phyloP scores from a whole-genome alignment of 1,140 invertebrate genomes.

The Olivierus martensii region DNA sequence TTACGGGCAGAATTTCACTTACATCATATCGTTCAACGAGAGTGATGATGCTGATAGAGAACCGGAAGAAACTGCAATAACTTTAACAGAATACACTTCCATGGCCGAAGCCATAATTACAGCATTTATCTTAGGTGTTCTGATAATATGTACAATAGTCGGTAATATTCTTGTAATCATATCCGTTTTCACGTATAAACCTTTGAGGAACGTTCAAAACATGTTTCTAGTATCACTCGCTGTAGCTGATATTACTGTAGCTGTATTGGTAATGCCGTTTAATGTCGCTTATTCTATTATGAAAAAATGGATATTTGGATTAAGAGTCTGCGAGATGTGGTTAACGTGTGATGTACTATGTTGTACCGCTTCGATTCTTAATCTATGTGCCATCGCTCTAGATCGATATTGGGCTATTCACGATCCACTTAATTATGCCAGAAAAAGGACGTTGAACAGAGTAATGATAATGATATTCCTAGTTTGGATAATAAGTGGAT shows the following conservation, averaged over 20 bases:
- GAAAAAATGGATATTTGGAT: conserved; percentile 77
- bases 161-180: conserved; percentile 92
- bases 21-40: no score
- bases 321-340: conserved; percentile 89
- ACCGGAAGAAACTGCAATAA: no score
- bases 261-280: conserved; percentile 88
- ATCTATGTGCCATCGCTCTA: conserved; percentile 90
- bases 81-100: neutral
- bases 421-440: conserved; percentile 89
- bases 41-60: no score
- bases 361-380: conserved; percentile 92
- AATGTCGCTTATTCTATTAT: conserved; percentile 85
- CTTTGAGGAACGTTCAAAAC: conserved; percentile 92
- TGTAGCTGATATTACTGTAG: conserved; percentile 94
- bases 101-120: conserved; percentile 13
- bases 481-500: conserved; percentile 78
- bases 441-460: conserved; percentile 81
- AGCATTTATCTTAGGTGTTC: conserved; percentile 36
- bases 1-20: no score
- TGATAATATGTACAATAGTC: conserved; percentile 69
- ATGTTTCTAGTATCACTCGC: conserved; percentile 96
- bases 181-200: conserved; percentile 89
- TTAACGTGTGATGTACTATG: conserved; percentile 91
- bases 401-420: conserved; percentile 93
- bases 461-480: conserved; percentile 78